Percentiles rank a stretch among this genome's conserved stretches.
Evolutionary conservation across 2,888 invertebrate genomes (phyloP).

Genomic region (Diadegma fenestrale): DNA sequence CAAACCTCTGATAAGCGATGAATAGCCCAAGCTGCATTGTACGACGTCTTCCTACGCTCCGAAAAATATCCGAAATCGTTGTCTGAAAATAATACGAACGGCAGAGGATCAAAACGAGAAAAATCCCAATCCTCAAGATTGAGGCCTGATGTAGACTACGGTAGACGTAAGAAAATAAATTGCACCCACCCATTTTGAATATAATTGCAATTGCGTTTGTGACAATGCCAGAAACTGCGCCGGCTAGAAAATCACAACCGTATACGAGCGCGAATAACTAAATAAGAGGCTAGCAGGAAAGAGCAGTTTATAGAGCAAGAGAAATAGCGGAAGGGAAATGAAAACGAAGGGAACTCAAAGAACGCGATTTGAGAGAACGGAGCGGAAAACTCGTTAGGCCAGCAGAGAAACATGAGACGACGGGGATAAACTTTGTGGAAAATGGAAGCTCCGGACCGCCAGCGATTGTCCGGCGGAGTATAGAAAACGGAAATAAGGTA

Average conservation of each 20-base stretch:
- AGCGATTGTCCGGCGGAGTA: slow-evolving; percentile 45
- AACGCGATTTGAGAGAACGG: slow-evolving; percentile 39
- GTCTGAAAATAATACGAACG: background rate
- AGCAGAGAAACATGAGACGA: slow-evolving; percentile 44
- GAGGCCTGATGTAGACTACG: background rate
- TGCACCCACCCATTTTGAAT: background rate
- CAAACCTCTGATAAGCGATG: slow-evolving; percentile 19
- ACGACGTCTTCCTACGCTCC: background rate
- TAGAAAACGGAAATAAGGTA: slow-evolving; percentile 3
- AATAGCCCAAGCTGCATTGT: background rate
- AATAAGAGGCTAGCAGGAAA: slow-evolving; percentile 6
- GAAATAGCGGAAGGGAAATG: slow-evolving; percentile 10
- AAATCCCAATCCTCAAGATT: background rate
- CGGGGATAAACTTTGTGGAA: slow-evolving; percentile 55
- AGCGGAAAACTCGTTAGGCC: slow-evolving; percentile 62
- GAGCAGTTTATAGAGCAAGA: background rate
- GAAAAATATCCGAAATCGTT: background rate
- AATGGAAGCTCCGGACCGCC: slow-evolving; percentile 53
- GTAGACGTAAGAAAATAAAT: slow-evolving; percentile 2
- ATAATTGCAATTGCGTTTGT: slow-evolving; percentile 8
- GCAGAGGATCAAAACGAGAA: background rate
- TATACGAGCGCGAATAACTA: background rate
- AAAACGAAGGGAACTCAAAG: slow-evolving; percentile 1
- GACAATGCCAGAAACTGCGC: slow-evolving; percentile 1
- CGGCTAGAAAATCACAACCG: background rate